Evolutionary conservation across 2,888 invertebrate genomes (phyloP), one percentile per base, ranked within the genome.

Genomic region (Trissolcus japonicus): DNA sequence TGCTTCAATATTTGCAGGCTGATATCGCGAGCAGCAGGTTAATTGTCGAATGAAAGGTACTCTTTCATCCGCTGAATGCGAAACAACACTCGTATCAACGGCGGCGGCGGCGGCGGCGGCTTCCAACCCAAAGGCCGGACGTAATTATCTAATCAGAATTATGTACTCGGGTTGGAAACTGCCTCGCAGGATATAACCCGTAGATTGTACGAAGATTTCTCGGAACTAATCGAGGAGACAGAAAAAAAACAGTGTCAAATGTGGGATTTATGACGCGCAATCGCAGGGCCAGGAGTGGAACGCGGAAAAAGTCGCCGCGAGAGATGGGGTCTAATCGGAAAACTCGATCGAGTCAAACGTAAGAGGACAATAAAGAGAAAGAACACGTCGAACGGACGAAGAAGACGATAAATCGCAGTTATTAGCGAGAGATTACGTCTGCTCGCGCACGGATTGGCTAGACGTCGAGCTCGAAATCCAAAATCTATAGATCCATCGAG

Each of bases 361-460:
- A 72, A 77, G 79, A 79, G 73, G 69, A 80, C 76, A 61, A 78
- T 82, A 79, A 81, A 80, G 81, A 76, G 77, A 76, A 79, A 80
- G 81, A 78, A 75, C 74, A 75, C 61, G 76, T 74, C 79, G 80
- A 78, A 79, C 68, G 54, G 76, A 79, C 76, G 65, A 73, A 73
- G 66, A 80, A 82, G 82, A 84, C 85, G 84, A 89, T 89, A 88
- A 89, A 89, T 89, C 88, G 87, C 82, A 81, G 88, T 89, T 88
- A 89, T 89, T 89, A 89, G 88, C 85, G 82, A 81, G 84, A 88
- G 88, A 88, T 88, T 88, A 88, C 87, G 85, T 81, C 82, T 83
- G 83, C 81, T 84, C 84, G 83, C 82, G 82, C 82, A 82, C 81
- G 81, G 85, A 85, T 84, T 84, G 82, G 81, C 75, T 79, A 75